A percentile compares a stretch with the other conserved stretches of the same genome.
These are phyloP conservation scores for Phragmatobia fuliginosa DNA, from an alignment of 2,888 invertebrate genomes.

Conservation along the genomic window DNA sequence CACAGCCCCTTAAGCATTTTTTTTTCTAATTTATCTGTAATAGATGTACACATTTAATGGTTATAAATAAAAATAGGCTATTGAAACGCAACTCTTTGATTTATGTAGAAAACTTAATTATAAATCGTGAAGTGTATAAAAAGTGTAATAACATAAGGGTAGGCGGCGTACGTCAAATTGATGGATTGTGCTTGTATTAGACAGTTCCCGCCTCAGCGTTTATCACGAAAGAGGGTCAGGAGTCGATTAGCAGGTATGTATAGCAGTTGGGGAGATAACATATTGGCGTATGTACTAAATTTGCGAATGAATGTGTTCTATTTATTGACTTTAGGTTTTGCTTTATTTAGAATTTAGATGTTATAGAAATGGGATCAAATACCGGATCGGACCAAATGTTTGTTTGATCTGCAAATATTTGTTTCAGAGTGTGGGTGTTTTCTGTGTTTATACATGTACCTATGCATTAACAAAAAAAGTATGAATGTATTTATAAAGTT, in stretches of 20 bases:
- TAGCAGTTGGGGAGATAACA: slow-evolving; percentile 28
- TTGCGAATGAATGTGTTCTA: slow-evolving; percentile 8
- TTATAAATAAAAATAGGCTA: neutral
- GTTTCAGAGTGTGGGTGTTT: too few relatives aligned
- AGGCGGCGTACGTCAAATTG: slow-evolving; percentile 44
- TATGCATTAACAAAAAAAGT: too few relatives aligned
- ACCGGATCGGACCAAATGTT: too few relatives aligned
- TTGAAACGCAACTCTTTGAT: neutral
- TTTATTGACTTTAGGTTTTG: neutral
- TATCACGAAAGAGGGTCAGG: slow-evolving; percentile 41
- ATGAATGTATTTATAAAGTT: too few relatives aligned
- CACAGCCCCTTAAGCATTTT: neutral
- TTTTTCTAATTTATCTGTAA: neutral
- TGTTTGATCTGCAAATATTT: too few relatives aligned
- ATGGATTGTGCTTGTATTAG: slow-evolving; percentile 46
- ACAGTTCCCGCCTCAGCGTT: slow-evolving; percentile 37
- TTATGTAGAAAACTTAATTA: slow-evolving; percentile 30
- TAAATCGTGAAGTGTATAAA: slow-evolving; percentile 40
- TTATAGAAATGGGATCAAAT: too few relatives aligned
- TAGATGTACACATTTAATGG: neutral
- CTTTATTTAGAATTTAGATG: neutral
- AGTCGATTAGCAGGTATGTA: slow-evolving; percentile 38
- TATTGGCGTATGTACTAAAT: slow-evolving; percentile 18
- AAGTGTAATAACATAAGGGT: slow-evolving; percentile 31
- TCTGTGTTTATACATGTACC: too few relatives aligned